Conservation (phyloP, 2,113 vertebrate genomes). For the Hystrix cristata region DNA sequence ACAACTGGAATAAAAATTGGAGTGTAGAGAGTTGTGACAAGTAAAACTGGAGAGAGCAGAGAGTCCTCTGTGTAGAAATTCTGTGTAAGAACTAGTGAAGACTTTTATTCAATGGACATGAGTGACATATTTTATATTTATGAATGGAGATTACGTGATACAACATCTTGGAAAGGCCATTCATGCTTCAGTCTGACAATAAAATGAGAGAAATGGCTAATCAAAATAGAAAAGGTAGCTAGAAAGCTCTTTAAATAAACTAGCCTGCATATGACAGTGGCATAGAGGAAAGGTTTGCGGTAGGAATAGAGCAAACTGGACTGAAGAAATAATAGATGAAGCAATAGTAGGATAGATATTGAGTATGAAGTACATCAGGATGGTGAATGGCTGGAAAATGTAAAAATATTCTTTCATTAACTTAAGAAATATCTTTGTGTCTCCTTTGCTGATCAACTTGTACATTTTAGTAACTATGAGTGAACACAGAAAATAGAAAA, state of each 20-base stretch:
- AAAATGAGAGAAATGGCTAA: not conserved
- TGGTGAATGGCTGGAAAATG: not conserved
- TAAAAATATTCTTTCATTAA: not conserved
- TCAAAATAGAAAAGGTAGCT: not conserved
- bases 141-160: not conserved
- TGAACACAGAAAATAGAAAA: not conserved
- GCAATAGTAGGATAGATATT: not conserved
- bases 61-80: not conserved
- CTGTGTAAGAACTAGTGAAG: not conserved
- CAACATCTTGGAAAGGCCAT: not conserved
- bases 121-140: not conserved
- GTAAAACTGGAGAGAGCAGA: not conserved
- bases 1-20: not conserved
- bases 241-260: not conserved
- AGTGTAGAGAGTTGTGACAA: too few species aligned
- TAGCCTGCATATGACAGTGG: not conserved
- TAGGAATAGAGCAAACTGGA: not conserved
- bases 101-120: not conserved
- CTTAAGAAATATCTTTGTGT: not conserved
- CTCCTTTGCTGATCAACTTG: not conserved
- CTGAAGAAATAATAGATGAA: not conserved
- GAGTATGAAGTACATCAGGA: not conserved
- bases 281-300: not conserved
- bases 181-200: not conserved
- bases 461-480: not conserved